A percentile compares a stretch with the other conserved stretches of the same genome.
Conservation (phyloP, 2,113 vertebrate genomes). For the Pao palembangensis region DNA sequence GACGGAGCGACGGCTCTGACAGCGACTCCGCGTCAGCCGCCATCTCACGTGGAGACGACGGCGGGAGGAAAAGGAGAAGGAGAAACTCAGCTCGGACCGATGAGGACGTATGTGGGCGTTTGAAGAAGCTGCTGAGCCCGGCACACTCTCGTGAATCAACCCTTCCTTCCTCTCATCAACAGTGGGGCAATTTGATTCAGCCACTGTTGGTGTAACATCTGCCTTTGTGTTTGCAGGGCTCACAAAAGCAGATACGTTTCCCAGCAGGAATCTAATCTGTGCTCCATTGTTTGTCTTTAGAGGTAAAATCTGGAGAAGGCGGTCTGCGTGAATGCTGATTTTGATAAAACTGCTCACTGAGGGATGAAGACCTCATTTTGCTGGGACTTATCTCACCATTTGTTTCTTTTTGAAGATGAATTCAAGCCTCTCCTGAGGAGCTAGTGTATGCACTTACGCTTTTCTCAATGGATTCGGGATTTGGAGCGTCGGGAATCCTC, state of each 20-base stretch:
- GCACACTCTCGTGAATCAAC: background rate
- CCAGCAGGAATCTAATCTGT: conserved; percentile 40
- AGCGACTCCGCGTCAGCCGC: conserved; percentile 35
- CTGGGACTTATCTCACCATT: conserved; percentile 53
- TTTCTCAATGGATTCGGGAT: conserved; percentile 31
- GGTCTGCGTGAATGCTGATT: conserved; percentile 38
- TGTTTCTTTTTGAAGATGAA: conserved; percentile 23
- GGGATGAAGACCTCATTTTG: conserved; percentile 34
- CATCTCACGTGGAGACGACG: background rate
- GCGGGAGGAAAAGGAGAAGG: background rate
- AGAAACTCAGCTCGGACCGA: background rate
- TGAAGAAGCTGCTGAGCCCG: too few species aligned
- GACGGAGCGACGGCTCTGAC: conserved; percentile 49
- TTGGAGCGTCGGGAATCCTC: background rate
- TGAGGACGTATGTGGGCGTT: background rate
- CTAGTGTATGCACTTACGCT: conserved; percentile 25
- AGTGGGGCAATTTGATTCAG: too few species aligned
- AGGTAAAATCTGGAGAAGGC: conserved; percentile 22
- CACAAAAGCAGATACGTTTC: conserved; percentile 38
- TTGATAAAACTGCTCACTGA: conserved; percentile 40
- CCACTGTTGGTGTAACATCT: conserved; percentile 21
- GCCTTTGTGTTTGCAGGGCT: conserved; percentile 30
- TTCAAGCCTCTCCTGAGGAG: conserved; percentile 34
- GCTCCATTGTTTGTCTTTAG: conserved; percentile 44
- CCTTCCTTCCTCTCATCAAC: conserved; percentile 7